Evolutionary conservation across 2,888 invertebrate genomes (phyloP), one percentile per base, ranked within the genome.

Genomic region (Emmelina monodactyla): DNA sequence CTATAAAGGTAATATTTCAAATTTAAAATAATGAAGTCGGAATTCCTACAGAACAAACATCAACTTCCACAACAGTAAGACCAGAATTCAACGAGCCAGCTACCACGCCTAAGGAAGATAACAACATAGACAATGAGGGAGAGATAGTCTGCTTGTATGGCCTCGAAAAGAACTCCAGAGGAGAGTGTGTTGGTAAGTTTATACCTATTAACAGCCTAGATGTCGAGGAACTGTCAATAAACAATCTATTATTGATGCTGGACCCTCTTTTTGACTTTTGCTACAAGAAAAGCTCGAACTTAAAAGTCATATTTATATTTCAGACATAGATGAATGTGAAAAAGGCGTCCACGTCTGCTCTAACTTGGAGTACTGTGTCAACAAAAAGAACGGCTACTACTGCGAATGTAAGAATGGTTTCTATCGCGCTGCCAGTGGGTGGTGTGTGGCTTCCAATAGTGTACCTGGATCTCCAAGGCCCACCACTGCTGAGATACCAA

Each of bases 371-470:
- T 75, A 83, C 7, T 95, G 94, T 57, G 82, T 87, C 31, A 95
- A 95, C 58, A 83, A 86, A 1, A 88, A 86, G 0, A 94, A 94
- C 0, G 89, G 92, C 10, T 92, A 89, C 58, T 65, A 69, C 16
- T 92, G 92, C 55, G 83, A 83, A 11, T 93, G 92, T 56, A 89
- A 90, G 0, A 67, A 82, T 1, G 92, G 92, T 0, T 92, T 90
- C 57, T 61, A 83, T n/a, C 79, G 82, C 41, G 89, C 91, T 50
- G 61, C 65, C 1, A 45, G 43, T 10, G 57, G 55, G 2, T 53
- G 52, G 45, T 63, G 63, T 37, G 46, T 40, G 1, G 43, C 45
- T 9, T 35, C 38, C 6, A 33, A 41, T 12, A 47, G 46, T 16
- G 37, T 48, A n/a, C 41, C 41, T 14, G 40, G 40, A 14, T 39